Percentiles rank a stretch among this genome's conserved stretches.
Evolutionary conservation across 37 sponge, comb jelly and placozoan species (phyloP).

Genomic region (Axinella damicornis): DNA sequence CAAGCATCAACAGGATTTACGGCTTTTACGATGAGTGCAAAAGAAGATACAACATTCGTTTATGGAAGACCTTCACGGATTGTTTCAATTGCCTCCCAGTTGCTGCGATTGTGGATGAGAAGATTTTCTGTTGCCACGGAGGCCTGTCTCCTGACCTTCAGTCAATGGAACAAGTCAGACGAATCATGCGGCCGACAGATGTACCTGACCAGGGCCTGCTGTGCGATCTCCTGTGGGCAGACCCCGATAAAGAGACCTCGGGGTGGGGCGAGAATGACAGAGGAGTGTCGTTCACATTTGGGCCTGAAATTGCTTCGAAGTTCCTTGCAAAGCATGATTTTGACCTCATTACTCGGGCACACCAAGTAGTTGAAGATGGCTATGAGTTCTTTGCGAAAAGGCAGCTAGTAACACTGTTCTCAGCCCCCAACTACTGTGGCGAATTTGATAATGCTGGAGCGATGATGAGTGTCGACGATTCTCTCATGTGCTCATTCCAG

Average conservation of each 20-base stretch:
- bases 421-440: conserved; percentile 97
- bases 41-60: conserved; percentile 95
- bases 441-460: conserved; percentile 98
- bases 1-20: conserved; percentile 98
- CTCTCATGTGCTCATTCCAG: conserved; percentile 97
- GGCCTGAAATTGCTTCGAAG: conserved; percentile 96
- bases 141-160: conserved; percentile 98
- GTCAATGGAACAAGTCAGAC: conserved; percentile 97
- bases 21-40: conserved; percentile 99
- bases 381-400: conserved; percentile 98
- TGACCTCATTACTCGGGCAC: conserved; percentile 98
- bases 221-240: conserved; percentile 99
- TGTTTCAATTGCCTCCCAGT: conserved; percentile 99
- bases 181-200: conserved; percentile 99
- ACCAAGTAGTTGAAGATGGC: conserved; percentile 99
- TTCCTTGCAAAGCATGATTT: conserved; percentile 96
- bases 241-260: conserved; percentile 96
- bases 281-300: conserved; percentile 99
- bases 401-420: conserved; percentile 95
- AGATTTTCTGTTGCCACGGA: conserved; percentile 99
- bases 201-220: conserved; percentile 98
- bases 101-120: conserved; percentile 98
- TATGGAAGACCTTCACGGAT: conserved; percentile 99
- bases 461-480: conserved; percentile 98
- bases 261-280: conserved; percentile 99